These are phyloP conservation scores for Nipponacmea schrenckii DNA, from an alignment of 2,888 invertebrate genomes.

Conservation along the genomic window DNA sequence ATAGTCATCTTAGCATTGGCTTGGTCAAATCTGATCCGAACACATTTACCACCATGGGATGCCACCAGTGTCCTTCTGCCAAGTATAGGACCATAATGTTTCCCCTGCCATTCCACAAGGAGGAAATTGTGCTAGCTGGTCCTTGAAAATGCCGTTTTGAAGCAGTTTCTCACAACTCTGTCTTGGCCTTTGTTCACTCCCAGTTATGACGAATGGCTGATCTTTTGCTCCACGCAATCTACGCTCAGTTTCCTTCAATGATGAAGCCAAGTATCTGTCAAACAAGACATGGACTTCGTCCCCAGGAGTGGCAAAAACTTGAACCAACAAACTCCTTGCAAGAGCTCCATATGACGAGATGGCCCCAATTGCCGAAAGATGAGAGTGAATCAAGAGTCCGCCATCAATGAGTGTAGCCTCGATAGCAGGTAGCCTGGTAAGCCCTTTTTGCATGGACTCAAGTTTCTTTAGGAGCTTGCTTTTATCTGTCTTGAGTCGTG, in stretches of 20 bases:
- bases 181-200: constrained; percentile 14
- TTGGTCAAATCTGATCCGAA: neutral
- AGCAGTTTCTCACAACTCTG: constrained; percentile 11
- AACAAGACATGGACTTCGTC: constrained; percentile 22
- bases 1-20: no score
- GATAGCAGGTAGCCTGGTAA: constrained; percentile 13
- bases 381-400: constrained; percentile 22
- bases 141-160: constrained; percentile 20
- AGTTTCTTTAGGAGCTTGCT: constrained; percentile 18
- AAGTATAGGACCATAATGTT: constrained; percentile 16
- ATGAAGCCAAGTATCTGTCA: constrained; percentile 13
- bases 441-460: constrained; percentile 1
- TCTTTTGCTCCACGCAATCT: constrained; percentile 12
- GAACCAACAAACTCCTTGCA: constrained; percentile 9
- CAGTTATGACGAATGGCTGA: constrained; percentile 14
- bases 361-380: constrained; percentile 16
- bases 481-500: constrained; percentile 23
- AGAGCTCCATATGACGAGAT: constrained; percentile 16
- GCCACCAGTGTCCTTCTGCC: constrained; percentile 3
- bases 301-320: constrained; percentile 11
- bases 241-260: constrained; percentile 19
- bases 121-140: constrained; percentile 21
- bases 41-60: neutral
- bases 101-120: constrained; percentile 17
- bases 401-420: constrained; percentile 23